phyloP scores from a whole-genome alignment of 2,797 vertebrate species.

The Dryobates pubescens region DNA sequence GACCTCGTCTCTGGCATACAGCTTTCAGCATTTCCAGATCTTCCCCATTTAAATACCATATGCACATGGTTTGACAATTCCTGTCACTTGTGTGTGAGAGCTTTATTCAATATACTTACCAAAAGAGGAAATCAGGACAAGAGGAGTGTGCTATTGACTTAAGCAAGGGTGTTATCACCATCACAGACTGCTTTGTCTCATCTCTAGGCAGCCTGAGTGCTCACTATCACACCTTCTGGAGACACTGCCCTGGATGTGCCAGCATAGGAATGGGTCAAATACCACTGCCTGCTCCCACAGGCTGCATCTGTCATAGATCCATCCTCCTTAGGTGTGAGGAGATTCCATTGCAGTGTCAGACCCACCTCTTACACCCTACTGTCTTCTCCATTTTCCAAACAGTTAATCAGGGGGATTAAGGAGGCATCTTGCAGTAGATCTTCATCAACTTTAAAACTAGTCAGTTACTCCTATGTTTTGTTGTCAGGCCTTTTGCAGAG shows the following conservation, averaged over 20 bases:
- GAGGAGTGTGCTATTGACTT: background rate
- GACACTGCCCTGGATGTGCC: background rate
- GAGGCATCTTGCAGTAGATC: background rate
- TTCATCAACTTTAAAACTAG: background rate
- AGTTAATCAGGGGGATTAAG: background rate
- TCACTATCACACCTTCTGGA: background rate
- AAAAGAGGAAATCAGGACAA: background rate
- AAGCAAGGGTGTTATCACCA: background rate
- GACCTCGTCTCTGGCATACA: background rate
- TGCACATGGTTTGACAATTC: background rate
- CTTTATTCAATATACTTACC: background rate
- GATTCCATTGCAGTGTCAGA: background rate
- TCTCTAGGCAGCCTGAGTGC: background rate
- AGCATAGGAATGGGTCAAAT: background rate
- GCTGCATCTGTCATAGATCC: background rate
- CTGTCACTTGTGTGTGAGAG: background rate
- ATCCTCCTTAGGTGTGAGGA: background rate
- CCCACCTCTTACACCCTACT: background rate
- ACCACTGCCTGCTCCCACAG: fast-evolving
- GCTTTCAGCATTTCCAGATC: background rate
- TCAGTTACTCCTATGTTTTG: background rate
- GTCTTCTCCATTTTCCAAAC: background rate
- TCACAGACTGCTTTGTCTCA: background rate
- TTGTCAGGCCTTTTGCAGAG: background rate
- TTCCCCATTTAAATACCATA: background rate